Conservation (phyloP, 2,113 vertebrate genomes). For the Monopterus albus region DNA sequence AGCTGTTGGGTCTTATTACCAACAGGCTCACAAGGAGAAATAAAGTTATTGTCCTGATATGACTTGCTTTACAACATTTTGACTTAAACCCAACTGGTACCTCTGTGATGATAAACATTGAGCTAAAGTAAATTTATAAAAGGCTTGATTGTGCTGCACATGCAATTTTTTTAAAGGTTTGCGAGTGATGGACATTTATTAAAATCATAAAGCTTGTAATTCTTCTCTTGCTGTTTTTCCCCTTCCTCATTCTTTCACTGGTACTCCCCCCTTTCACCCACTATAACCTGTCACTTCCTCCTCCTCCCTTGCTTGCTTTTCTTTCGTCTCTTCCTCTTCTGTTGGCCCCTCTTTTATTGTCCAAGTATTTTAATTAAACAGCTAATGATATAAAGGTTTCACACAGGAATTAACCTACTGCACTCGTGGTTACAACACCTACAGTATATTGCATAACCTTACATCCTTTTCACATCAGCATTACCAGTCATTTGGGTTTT, state of each 20-base stretch:
- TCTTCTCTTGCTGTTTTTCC: slow-evolving; percentile 35
- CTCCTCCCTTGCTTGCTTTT: slow-evolving; percentile 16
- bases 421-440: slow-evolving; percentile 32
- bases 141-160: neutral
- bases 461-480: slow-evolving; percentile 15
- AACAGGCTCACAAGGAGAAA: slow-evolving; percentile 14
- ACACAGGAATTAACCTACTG: slow-evolving; percentile 66
- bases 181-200: neutral
- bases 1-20: slow-evolving; percentile 61
- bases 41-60: slow-evolving; percentile 22
- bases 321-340: slow-evolving; percentile 30
- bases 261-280: slow-evolving; percentile 51
- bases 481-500: neutral
- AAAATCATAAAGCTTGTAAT: neutral
- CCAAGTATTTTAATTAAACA: slow-evolving; percentile 68
- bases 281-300: slow-evolving; percentile 60
- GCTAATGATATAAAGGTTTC: slow-evolving; percentile 72
- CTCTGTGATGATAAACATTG: neutral
- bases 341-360: slow-evolving; percentile 32
- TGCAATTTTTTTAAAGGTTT: neutral
- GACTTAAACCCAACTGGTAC: neutral
- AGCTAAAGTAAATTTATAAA: neutral
- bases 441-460: slow-evolving; percentile 46
- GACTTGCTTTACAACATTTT: slow-evolving; percentile 1
- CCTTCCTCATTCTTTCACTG: slow-evolving; percentile 67